Conservation (phyloP, 2,113 vertebrate genomes). For the Zonotrichia leucophrys region DNA sequence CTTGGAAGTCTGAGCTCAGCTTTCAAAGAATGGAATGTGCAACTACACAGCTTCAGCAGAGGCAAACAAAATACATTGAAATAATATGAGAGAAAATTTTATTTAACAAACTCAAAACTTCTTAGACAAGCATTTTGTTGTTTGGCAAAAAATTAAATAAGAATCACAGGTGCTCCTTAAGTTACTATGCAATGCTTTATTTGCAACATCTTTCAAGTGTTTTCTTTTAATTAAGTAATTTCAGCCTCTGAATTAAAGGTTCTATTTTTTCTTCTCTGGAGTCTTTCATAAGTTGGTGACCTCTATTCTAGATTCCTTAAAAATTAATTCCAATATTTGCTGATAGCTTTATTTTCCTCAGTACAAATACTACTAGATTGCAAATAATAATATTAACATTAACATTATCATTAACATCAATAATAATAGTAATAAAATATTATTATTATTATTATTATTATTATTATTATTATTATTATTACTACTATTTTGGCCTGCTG, state of each 20-base stretch:
- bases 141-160: neutral
- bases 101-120: neutral
- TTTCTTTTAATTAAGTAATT: neutral
- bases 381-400: too few relatives aligned
- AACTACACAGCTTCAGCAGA: neutral
- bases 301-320: neutral
- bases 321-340: neutral
- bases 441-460: too few relatives aligned
- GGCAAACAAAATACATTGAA: neutral
- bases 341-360: neutral
- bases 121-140: neutral
- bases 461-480: too few relatives aligned
- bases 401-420: too few relatives aligned
- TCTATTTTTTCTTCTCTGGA: neutral
- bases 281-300: neutral
- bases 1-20: neutral
- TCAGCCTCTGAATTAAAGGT: neutral
- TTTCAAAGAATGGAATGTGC: slow-evolving; percentile 6
- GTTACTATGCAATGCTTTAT: neutral
- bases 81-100: neutral
- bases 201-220: neutral
- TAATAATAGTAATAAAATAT: neutral
- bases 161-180: neutral
- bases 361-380: neutral
- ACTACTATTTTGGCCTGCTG: neutral